A percentile compares a stretch with the other conserved stretches of the same genome.
These are phyloP conservation scores for Wiebesia pumilae DNA, from an alignment of 1,140 invertebrate species.

Conservation along the genomic window DNA sequence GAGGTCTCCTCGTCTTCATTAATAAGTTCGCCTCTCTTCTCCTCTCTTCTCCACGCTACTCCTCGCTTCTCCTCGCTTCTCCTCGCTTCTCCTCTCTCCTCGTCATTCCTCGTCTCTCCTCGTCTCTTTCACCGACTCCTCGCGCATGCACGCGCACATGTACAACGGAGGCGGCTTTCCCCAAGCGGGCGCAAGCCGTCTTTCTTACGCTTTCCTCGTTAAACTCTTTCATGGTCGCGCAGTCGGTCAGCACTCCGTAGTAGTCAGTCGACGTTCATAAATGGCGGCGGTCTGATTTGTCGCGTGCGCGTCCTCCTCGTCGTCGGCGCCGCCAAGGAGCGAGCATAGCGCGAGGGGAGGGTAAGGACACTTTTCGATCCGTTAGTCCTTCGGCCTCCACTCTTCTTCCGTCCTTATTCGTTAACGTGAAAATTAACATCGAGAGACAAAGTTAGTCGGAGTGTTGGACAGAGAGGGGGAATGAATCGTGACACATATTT, in stretches of 20 bases:
- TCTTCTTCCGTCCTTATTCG: background rate
- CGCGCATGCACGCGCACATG: background rate
- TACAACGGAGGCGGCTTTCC: slow-evolving; percentile 40
- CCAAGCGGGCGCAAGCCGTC: background rate
- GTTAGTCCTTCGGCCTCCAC: background rate
- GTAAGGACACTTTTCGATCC: background rate
- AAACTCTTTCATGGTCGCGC: background rate
- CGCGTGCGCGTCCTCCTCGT: slow-evolving; percentile 35
- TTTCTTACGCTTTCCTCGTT: background rate
- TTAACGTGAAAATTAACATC: background rate
- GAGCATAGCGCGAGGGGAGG: background rate
- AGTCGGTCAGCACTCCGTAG: background rate
- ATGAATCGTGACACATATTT: background rate
- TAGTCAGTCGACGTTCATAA: slow-evolving; percentile 65
- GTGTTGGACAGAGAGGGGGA: background rate
- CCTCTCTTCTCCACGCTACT: background rate
- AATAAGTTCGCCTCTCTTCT: background rate
- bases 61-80: background rate
- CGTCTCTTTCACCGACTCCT: too few species aligned
- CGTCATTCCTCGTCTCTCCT: slow-evolving; percentile 47
- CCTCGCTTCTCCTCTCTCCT: background rate
- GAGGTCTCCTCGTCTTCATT: background rate
- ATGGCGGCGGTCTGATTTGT: slow-evolving; percentile 65
- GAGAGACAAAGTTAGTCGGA: background rate
- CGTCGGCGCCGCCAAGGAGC: slow-evolving; percentile 16